phyloP scores from a whole-genome alignment of 2,797 vertebrate genomes.

The Phoebastria nigripes region DNA sequence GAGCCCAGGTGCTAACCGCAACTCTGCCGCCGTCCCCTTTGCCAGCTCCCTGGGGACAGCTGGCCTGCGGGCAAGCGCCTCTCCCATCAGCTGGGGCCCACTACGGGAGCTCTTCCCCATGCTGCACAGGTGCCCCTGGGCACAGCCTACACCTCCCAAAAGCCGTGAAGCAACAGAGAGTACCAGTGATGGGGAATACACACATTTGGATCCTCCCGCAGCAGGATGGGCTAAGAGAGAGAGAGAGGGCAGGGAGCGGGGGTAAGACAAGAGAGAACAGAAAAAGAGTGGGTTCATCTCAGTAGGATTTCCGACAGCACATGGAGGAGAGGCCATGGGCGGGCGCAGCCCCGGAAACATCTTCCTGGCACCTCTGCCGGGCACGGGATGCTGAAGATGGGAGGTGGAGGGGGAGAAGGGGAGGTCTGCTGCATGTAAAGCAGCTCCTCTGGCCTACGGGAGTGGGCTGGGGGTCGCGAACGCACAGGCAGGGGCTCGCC shows the following conservation, averaged over 20 bases:
- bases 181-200: conserved; percentile 76
- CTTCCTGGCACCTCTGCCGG: background rate
- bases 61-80: background rate
- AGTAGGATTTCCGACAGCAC: background rate
- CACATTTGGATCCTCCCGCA: conserved; percentile 82
- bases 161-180: conserved; percentile 63
- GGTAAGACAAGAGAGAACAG: conserved; percentile 76
- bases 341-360: background rate
- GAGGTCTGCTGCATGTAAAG: background rate
- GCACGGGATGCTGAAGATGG: background rate
- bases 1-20: fast-evolving
- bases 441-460: background rate
- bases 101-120: conserved; percentile 20
- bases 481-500: fast-evolving
- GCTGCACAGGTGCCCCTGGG: conserved; percentile 41
- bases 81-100: background rate
- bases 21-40: background rate
- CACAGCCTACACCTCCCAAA: conserved; percentile 12
- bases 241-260: conserved; percentile 49
- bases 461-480: background rate
- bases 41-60: background rate
- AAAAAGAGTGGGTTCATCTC: conserved; percentile 70
- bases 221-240: conserved; percentile 75
- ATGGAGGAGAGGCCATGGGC: background rate
- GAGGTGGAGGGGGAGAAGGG: background rate